Base-by-base conservation (phyloP, 2,113 vertebrate genomes). In the Anarrhichthys ocellatus region DNA sequence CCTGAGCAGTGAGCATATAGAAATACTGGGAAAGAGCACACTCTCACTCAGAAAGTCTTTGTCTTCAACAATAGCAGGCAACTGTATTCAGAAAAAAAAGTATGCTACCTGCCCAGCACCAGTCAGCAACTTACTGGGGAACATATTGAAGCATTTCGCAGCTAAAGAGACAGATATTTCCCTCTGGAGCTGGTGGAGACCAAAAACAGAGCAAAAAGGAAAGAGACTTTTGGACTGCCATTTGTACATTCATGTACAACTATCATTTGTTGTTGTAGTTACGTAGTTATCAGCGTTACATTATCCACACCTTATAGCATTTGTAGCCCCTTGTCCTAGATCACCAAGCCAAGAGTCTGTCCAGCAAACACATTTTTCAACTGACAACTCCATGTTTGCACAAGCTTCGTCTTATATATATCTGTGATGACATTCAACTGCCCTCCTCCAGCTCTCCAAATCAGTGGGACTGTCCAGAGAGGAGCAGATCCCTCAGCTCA, bases 401-500 rank as follows among this genome's bases (percentile, higher is more conserved):
- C 9, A 50, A 42, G 22, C 38, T 10, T 68, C 27, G 2, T 17
- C 1, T 0, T 46, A 46, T 46, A 38, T 2, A 44, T 67, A 22
- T 63, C n/a, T 46, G 27, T 80, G n/a, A 36, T 62, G 38, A 58
- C 17, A 1, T n/a, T 78, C 29, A 78, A 48, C 77, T 78, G 29
- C 42, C n/a, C 9, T 78, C 29, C 34, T 62, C 17, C 66, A 93
- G 88, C 56, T 90, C 78, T 83, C 68, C 38, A 73, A 82, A 84
- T 78, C 87, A 80, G 46, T 27, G 66, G 48, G 62, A 86, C 46
- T 27, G 74, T 70, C 81, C 61, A 38, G 34, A 81, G 58, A 83
- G 83, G 66, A 84, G 77, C 44, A 65, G 52, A 58, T 90, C 86
- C 32, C 76, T 70, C 67, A 91, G 72, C 69, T 52, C 85, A 84